Percentiles rank a stretch among this genome's conserved stretches.
These are phyloP conservation scores for Leptonema lineaticorne DNA, from an alignment of 1,140 invertebrate genomes.

Conservation along the genomic window DNA sequence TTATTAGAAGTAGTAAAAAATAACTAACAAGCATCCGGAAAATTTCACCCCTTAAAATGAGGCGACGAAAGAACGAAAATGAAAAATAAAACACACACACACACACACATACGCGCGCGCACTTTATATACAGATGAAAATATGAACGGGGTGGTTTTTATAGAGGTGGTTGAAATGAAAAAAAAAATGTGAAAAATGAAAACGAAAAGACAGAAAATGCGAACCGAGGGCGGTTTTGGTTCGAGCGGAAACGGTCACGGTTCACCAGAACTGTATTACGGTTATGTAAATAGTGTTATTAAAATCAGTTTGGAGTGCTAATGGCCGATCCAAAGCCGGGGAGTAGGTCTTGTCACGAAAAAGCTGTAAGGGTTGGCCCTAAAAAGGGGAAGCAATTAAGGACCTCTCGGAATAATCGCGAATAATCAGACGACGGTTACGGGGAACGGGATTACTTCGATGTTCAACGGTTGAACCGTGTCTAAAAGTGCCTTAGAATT, in stretches of 20 bases:
- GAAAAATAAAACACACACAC: neutral
- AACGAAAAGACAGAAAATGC: neutral
- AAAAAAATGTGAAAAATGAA: neutral
- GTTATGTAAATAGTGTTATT: constrained; percentile 38
- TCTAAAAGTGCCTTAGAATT: too few relatives aligned
- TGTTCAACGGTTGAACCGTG: too few relatives aligned
- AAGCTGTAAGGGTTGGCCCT: neutral
- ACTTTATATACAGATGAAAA: too few relatives aligned
- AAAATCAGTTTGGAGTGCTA: constrained; percentile 38
- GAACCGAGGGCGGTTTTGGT: too few relatives aligned
- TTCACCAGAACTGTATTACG: constrained; percentile 11
- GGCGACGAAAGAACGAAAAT: too few relatives aligned
- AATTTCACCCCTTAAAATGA: too few relatives aligned
- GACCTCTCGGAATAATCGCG: neutral
- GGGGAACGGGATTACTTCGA: neutral
- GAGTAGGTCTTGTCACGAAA: neutral
- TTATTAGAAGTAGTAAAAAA: too few relatives aligned
- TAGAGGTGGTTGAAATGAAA: neutral
- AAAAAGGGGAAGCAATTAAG: constrained; percentile 8
- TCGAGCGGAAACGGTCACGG: constrained; percentile 23
- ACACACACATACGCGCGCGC: neutral
- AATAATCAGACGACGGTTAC: neutral
- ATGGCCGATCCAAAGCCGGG: constrained; percentile 22
- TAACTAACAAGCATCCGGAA: too few relatives aligned
- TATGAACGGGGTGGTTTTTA: too few relatives aligned